Conservation (phyloP, 35 echinoderm and acorn worm species). For the Lytechinus pictus region DNA sequence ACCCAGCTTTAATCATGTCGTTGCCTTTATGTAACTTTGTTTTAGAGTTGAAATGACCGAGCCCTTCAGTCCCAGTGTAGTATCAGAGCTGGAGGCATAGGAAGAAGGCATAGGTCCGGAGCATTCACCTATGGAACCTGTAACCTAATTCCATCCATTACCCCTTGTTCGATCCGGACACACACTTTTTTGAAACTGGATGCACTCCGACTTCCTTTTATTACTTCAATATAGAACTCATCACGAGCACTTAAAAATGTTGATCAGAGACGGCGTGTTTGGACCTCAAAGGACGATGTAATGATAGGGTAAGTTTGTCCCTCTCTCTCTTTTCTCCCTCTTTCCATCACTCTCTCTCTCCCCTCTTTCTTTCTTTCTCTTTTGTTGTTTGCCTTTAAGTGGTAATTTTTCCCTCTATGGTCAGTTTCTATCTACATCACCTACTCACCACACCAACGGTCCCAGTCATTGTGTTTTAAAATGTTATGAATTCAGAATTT, state of each 20-base stretch:
- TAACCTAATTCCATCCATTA: slow-evolving; percentile 19
- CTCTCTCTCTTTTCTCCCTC: not conserved
- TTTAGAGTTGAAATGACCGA: not conserved
- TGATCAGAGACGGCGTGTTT: not conserved
- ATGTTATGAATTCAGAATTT: too few relatives aligned
- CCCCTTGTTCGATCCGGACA: not conserved
- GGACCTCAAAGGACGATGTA: not conserved
- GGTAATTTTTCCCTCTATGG: not conserved
- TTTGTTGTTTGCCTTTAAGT: not conserved
- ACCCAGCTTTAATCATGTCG: not conserved
- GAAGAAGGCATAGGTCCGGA: not conserved
- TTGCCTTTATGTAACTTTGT: not conserved
- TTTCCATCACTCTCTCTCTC: not conserved
- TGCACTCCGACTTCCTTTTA: not conserved
- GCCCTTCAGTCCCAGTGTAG: not conserved
- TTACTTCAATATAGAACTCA: slow-evolving; percentile 20
- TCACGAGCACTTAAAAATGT: slow-evolving; percentile 11
- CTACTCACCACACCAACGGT: not conserved
- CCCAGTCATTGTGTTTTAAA: too few relatives aligned
- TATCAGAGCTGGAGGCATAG: not conserved
- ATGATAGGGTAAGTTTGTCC: too few relatives aligned
- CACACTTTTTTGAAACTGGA: slow-evolving; percentile 12
- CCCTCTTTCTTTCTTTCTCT: not conserved
- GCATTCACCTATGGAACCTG: not conserved
- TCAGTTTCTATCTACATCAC: not conserved